Conservation (phyloP, 2,113 vertebrate genomes). For the Anthoscopus minutus region DNA sequence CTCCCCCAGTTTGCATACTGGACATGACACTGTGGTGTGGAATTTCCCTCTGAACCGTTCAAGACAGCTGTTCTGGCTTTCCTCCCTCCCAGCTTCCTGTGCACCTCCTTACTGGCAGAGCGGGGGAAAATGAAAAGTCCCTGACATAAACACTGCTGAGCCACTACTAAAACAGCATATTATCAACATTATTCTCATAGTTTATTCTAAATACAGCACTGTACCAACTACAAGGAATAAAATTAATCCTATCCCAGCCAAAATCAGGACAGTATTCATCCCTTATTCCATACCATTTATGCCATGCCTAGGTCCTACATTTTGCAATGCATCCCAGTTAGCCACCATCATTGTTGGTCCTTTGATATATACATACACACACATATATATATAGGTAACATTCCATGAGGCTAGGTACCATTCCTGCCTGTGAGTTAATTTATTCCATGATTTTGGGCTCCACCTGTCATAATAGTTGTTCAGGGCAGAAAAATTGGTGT, state of each 20-base stretch:
- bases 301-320: not conserved
- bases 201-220: not conserved
- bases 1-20: not conserved
- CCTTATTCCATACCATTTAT: not conserved
- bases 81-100: not conserved
- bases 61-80: not conserved
- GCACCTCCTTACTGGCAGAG: not conserved
- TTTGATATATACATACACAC: not conserved
- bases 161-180: not conserved
- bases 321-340: not conserved
- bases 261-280: not conserved
- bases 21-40: not conserved
- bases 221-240: not conserved
- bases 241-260: not conserved
- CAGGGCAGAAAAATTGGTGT: not conserved
- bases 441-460: not conserved
- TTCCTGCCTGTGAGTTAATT: not conserved
- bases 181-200: not conserved
- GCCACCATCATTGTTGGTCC: not conserved
- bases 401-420: too few relatives aligned
- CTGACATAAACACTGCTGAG: not conserved
- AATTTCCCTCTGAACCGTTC: not conserved
- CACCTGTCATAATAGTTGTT: not conserved
- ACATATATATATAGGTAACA: not conserved
- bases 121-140: not conserved